A percentile compares a stretch with the other conserved stretches of the same genome.
phyloP scores from a whole-genome alignment of 2,113 vertebrate species.

The Mormoops blainvillei region DNA sequence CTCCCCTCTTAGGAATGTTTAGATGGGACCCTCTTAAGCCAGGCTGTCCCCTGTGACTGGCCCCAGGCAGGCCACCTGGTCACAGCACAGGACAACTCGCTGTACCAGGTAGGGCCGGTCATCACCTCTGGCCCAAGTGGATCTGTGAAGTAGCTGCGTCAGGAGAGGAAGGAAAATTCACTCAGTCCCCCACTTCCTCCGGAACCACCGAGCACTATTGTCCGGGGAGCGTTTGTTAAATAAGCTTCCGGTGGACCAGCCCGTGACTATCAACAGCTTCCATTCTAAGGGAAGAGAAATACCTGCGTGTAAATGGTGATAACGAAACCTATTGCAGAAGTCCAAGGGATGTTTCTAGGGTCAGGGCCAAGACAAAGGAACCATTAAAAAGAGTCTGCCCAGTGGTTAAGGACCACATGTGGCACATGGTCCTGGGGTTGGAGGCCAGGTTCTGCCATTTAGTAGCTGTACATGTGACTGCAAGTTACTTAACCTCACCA shows the following conservation, averaged over 20 bases:
- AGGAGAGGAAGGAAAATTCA: neutral
- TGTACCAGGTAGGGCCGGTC: neutral
- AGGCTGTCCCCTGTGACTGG: neutral
- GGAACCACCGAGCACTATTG: neutral
- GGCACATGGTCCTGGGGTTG: neutral
- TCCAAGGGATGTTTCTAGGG: neutral
- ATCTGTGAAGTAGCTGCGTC: neutral
- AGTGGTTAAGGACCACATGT: neutral
- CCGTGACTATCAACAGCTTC: neutral
- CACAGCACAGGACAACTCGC: rapidly evolving
- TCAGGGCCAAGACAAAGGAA: neutral
- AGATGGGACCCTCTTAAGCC: neutral
- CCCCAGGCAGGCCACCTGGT: neutral
- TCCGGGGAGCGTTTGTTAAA: neutral
- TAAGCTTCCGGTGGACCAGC: neutral
- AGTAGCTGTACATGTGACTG: neutral
- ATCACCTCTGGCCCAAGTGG: neutral
- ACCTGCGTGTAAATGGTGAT: neutral
- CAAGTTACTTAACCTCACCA: neutral
- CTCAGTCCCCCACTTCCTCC: neutral
- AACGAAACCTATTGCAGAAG: neutral
- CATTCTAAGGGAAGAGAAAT: neutral
- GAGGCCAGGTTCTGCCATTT: neutral
- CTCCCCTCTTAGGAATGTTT: neutral
- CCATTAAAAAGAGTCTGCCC: neutral